These are phyloP conservation scores for Akabosia matsudoensis DNA, from an alignment of 1,140 invertebrate species.

Conservation along the genomic window DNA sequence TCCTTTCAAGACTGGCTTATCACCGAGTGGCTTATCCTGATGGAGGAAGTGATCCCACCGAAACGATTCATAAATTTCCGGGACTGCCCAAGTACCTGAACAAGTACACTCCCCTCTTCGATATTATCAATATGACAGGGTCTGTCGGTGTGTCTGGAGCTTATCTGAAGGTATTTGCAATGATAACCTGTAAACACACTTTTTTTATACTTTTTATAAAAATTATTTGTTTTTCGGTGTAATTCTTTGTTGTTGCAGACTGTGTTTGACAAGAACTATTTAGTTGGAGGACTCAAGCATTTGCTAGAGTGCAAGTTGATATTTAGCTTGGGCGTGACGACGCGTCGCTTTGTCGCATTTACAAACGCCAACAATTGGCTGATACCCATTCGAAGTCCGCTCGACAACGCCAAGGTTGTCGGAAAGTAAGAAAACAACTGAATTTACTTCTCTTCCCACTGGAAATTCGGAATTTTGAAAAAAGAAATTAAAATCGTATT, in stretches of 20 bases:
- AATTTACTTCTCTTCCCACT: too few relatives aligned
- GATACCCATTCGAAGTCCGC: background rate
- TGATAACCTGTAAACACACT: background rate
- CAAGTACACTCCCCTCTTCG: background rate
- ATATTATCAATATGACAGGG: background rate
- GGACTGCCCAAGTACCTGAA: background rate
- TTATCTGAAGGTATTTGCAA: background rate
- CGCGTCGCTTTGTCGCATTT: background rate
- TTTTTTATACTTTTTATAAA: too few relatives aligned
- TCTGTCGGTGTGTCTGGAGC: background rate
- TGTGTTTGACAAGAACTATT: background rate
- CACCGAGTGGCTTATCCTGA: background rate
- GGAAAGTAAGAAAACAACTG: background rate
- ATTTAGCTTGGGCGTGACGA: background rate
- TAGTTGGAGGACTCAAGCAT: background rate
- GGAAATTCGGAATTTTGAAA: too few relatives aligned
- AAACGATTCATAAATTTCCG: background rate
- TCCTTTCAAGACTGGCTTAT: background rate
- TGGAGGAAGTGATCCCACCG: background rate
- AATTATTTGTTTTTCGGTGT: too few relatives aligned
- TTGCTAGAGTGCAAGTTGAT: background rate
- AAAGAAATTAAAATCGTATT: too few relatives aligned
- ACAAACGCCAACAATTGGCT: background rate
- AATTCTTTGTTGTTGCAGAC: background rate
- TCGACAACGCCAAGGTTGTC: background rate